A percentile compares a stretch with the other conserved stretches of the same genome.
Evolutionary conservation across 2,888 invertebrate species (phyloP).

Genomic region (Platerodrilus igneus): DNA sequence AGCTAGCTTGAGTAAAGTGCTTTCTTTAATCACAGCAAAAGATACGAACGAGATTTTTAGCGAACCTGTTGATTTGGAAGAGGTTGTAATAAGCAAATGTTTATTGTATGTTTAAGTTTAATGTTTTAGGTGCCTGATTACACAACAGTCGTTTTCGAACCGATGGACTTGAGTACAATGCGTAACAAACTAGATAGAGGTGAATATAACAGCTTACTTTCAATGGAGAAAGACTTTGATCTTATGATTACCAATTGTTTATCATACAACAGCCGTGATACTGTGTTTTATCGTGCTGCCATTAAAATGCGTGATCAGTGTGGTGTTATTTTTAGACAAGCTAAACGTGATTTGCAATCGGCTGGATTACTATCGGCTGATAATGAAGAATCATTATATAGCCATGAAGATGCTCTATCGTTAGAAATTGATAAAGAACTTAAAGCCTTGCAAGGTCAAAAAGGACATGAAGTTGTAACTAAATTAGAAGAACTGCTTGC

Average conservation of each 20-base stretch:
- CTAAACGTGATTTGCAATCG: slow-evolving; percentile 66
- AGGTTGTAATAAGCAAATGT: slow-evolving; percentile 51
- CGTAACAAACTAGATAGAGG: slow-evolving; percentile 65
- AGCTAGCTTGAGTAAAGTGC: slow-evolving; percentile 69
- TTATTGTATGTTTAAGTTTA: background rate
- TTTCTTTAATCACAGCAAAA: slow-evolving; percentile 71
- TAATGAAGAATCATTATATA: slow-evolving; percentile 49
- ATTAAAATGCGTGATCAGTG: slow-evolving; percentile 88
- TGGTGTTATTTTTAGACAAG: slow-evolving; percentile 70
- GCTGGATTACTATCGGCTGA: slow-evolving; percentile 52
- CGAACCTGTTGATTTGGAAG: slow-evolving; percentile 84
- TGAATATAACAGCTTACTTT: slow-evolving; percentile 66
- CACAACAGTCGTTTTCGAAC: slow-evolving; percentile 73
- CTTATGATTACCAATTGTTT: slow-evolving; percentile 96
- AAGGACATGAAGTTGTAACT: slow-evolving; percentile 44
- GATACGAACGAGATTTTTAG: slow-evolving; percentile 87
- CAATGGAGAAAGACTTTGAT: slow-evolving; percentile 84
- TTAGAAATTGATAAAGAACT: slow-evolving; percentile 55
- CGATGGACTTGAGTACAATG: slow-evolving; percentile 92
- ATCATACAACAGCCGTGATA: slow-evolving; percentile 92
- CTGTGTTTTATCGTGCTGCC: slow-evolving; percentile 88
- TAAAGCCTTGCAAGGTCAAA: slow-evolving; percentile 46
- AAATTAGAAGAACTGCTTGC: slow-evolving; percentile 59
- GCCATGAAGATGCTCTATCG: no score
- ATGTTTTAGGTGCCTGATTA: slow-evolving; percentile 76